Base-by-base conservation (phyloP, 2,113 vertebrate genomes). In the Cariama cristata region DNA sequence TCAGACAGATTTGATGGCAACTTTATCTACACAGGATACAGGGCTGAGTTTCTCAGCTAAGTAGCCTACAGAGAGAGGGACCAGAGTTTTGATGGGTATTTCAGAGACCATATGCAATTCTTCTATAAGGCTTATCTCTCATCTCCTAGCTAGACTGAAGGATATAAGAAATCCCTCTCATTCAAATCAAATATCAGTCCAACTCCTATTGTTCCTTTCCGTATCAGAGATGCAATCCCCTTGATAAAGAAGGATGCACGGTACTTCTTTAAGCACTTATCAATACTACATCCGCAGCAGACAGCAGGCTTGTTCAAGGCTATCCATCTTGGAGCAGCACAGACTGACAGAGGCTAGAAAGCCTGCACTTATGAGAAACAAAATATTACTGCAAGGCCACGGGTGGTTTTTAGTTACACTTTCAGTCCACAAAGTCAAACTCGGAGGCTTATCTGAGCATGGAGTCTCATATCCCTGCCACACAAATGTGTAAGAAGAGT, bases 401-500 rank as follows among this genome's bases (percentile, higher is more conserved):
- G 33, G 73, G 73, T 95, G 73, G 53, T 5, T 88, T 97, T 88
- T 40, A 95, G 88, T 66, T 59, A 80, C 63, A 63, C 7, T 76
- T 74, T 32, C 59, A 80, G 64, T 22, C 40, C 80, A 95, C 44
- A 45, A 49, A 93, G 68, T 72, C 68, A 64, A 69, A 84, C 58
- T 66, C 9, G 1, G 71, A 76, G 69, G 59, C 77, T 94, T 76
- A 96, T 68, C 77, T 53, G 84, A 82, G 77, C 81, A 72, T 69
- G 58, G 44, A 85, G 76, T n/a, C 79, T 94, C 68, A 56, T 38
- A 82, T 86, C 63, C 86, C 79, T 59, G 64, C 52, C 72, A 92
- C 67, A 17, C 0, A 2, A 71, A n/a, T 0, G 2, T 0, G 0
- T 40, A 47, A 64, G 58, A 67, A 22, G 24, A 68, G 79, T 0